Base-by-base conservation (phyloP, 2,888 invertebrate genomes). In the Hirtodrosophila confusa region DNA sequence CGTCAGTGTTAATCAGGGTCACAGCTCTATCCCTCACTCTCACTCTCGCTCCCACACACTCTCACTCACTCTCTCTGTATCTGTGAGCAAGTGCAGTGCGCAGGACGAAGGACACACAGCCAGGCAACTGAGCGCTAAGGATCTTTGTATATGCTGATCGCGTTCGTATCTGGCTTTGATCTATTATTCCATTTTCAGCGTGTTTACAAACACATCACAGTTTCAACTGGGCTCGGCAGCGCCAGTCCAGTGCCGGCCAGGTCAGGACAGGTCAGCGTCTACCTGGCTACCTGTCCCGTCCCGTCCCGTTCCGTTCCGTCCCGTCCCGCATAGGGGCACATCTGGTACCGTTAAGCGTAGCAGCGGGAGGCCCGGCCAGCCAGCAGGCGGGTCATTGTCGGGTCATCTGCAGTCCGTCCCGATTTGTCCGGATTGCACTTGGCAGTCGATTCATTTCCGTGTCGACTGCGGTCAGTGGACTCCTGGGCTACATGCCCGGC, bases 151-250 rank as follows among this genome's bases (percentile, higher is more conserved):
- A 73, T 77, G 67, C 80, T 65, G 77, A 69, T 69, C 78, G 61
- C 69, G 58, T 55, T 64, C 67, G 60, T 80, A 86, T 86, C 82
- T 74, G 74, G 53, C 69, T 74, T 75, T 83, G 84, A 86, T 86
- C 86, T 84, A 83, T 83, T 83, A 80, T 84, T 78, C 67, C 45
- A 86, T 84, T 86, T 86, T 77, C 80, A 71, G 58, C 61, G 75
- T 84, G 86, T 84, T 86, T 86, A 86, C 84, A 84, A 84, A 84
- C 84, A 84, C 82, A 84, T 77, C 77, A 78, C 79, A 80, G 78
- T 63, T 66, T 63, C 65, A 54, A 31, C 31, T 8, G 9, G 7
- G 9, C 31, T 31, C 31, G 7, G 31, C 9, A 8, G 31, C 7
- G 31, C 8, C 31, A 8, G 31, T 27, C 27, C 7, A 6, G 7